Evolutionary conservation across 2,113 vertebrate genomes (phyloP).

Genomic region (Tamias sibiricus): DNA sequence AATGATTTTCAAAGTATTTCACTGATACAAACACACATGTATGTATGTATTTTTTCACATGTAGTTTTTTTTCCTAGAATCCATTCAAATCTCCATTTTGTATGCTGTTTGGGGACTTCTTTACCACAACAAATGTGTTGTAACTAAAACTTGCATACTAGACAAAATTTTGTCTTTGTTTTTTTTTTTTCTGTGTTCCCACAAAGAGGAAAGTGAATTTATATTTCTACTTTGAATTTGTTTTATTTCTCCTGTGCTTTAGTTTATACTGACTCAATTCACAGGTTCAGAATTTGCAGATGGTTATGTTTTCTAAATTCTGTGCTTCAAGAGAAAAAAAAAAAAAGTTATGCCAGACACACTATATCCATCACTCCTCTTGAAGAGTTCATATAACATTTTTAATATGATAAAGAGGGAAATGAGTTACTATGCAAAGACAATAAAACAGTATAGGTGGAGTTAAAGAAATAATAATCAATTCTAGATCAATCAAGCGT

Average conservation of each 20-base stretch:
- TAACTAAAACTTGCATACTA: background rate
- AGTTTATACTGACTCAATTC: background rate
- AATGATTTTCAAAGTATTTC: background rate
- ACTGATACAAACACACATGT: background rate
- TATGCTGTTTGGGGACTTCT: background rate
- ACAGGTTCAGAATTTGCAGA: background rate
- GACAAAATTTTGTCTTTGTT: background rate
- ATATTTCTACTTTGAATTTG: background rate
- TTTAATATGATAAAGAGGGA: background rate
- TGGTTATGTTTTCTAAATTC: background rate
- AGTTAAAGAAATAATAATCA: background rate
- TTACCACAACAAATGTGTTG: background rate
- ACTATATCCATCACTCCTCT: background rate
- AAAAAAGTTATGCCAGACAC: background rate
- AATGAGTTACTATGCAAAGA: background rate
- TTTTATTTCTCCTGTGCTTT: background rate
- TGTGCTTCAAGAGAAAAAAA: background rate
- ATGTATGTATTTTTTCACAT: background rate
- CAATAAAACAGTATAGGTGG: background rate
- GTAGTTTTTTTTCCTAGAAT: background rate
- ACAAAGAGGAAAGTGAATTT: background rate
- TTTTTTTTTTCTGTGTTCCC: background rate
- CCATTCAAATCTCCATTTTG: background rate
- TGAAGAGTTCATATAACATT: background rate
- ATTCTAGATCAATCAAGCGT: background rate